Conservation (phyloP, 2,113 vertebrate genomes). For the Tragulus kanchil region DNA sequence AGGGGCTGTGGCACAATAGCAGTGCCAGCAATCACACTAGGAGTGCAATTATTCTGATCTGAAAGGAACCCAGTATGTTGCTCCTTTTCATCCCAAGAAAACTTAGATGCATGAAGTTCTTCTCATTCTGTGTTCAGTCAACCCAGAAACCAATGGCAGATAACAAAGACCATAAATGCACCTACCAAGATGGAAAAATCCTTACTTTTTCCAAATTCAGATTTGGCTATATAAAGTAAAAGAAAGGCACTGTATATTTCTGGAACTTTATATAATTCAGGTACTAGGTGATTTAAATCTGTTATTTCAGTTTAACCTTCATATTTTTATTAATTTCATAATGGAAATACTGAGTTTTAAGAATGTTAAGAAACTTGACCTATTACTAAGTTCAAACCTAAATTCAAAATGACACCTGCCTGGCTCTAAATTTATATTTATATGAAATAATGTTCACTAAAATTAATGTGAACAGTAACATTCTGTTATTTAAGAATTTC, state of each 20-base stretch:
- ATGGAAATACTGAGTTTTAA: background rate
- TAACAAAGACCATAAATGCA: background rate
- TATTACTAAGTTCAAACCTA: background rate
- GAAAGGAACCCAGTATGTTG: no score
- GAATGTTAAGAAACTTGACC: background rate
- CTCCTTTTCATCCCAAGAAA: background rate
- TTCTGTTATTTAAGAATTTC: background rate
- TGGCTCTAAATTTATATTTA: background rate
- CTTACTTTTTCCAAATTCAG: background rate
- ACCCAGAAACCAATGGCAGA: background rate
- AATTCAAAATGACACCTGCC: background rate
- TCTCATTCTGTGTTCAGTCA: background rate
- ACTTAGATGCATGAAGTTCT: background rate
- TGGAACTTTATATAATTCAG: background rate
- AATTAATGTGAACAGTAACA: background rate
- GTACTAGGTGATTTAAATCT: background rate
- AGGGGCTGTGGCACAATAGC: no score
- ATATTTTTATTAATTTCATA: slow-evolving; percentile 43
- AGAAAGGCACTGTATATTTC: background rate
- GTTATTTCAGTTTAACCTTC: background rate
- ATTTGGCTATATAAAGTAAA: background rate
- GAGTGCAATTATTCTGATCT: background rate
- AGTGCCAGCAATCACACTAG: no score
- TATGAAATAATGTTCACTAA: background rate
- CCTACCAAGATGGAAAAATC: background rate